Evolutionary conservation across 2,113 vertebrate species (phyloP).

Genomic region (Burhinus oedicnemus): DNA sequence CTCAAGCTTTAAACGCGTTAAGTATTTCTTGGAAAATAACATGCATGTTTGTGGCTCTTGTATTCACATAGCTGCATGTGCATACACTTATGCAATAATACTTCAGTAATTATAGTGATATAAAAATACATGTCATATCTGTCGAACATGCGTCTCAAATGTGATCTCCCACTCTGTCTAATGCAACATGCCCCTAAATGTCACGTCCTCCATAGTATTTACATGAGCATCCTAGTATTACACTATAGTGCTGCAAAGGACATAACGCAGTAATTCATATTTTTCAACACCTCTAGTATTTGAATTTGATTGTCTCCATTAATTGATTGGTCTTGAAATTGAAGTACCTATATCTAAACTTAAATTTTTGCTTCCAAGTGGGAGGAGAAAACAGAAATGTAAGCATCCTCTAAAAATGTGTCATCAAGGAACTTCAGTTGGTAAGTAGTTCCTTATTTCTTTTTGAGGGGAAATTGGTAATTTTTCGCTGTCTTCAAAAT

Average conservation of each 20-base stretch:
- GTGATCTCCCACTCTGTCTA: not conserved
- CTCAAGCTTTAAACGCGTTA: not conserved
- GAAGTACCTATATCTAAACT: not conserved
- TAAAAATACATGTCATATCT: not conserved
- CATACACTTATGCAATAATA: not conserved
- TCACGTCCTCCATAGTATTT: not conserved
- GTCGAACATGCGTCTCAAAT: not conserved
- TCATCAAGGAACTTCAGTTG: not conserved
- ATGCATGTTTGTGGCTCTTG: not conserved
- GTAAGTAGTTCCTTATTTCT: not conserved
- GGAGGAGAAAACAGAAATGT: not conserved
- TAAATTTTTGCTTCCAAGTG: not conserved
- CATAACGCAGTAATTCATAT: not conserved
- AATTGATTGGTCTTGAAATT: not conserved
- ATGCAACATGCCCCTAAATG: not conserved
- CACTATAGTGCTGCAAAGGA: not conserved
- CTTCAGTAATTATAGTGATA: not conserved
- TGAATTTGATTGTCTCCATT: not conserved
- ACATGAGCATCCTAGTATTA: not conserved
- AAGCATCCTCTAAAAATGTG: not conserved
- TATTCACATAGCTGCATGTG: not conserved
- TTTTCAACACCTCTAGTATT: not conserved
- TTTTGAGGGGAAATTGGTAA: not conserved
- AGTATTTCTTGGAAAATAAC: not conserved
- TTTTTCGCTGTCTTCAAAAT: not conserved